Base-by-base conservation (phyloP, 2,888 invertebrate species). In the Rhimphoctona megacephalus region DNA sequence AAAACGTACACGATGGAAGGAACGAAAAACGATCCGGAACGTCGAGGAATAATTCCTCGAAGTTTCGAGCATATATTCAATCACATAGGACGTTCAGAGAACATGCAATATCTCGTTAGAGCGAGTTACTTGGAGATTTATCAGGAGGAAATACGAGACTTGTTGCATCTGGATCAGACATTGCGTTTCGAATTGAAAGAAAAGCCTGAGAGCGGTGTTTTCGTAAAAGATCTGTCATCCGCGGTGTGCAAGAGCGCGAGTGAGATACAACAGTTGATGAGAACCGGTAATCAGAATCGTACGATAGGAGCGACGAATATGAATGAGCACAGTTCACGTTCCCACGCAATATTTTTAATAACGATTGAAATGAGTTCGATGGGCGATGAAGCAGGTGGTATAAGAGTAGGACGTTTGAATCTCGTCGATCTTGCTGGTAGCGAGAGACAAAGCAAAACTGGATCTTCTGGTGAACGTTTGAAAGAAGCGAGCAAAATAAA, bases 401-500 rank as follows among this genome's bases (percentile, higher is more conserved):
- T 94, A 52, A 89, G 98, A 91, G 98, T 99, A 72, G 99, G 99
- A 66, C 98, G 99, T 94, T 95, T 99, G 91, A 99, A 99, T 95
- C 95, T 99, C 87, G 99, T 99, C 67, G 99, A 99, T 96, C 95
- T 99, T 93, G 99, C 99, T 54, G 99, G 99, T 72, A 99, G 99
- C 95, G 99, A 99, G 95, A 96, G 99, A 66, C 99, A 99, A 95
- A 97, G 97, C 83, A 99, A 99, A 95, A 99, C 99, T 8, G 98
- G 98, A 81, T 98, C 99, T n/a, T 97, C 97, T 25, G 99, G 98
- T 3, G 98, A 98, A 90, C 96, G 99, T 73, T 95, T 99, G 85
- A 98, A 98, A 90, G 99, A 99, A 95, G 99, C 99, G 2, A 98
- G 98, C 89, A 99, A 99, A 95, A 99, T 99, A 93, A 99, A 99